Conservation (phyloP, 64 coral and sea anemone species). For the Montipora foliosa region DNA sequence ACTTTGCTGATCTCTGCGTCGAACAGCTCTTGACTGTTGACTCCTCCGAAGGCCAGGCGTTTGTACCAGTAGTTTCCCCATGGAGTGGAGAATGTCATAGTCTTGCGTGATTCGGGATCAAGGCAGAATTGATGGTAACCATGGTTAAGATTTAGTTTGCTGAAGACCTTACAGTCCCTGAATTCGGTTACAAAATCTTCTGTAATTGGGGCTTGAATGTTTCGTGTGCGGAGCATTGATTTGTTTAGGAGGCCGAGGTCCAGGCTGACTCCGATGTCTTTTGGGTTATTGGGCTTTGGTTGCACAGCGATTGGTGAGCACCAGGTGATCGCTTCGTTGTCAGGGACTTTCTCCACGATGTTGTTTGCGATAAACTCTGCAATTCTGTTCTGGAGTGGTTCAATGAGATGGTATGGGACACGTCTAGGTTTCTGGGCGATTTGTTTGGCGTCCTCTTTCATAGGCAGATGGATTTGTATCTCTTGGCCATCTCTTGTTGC, state of each 20-base stretch:
- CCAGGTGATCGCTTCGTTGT: slow-evolving; percentile 71
- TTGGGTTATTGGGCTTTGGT: slow-evolving; percentile 74
- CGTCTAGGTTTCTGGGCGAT: slow-evolving; percentile 77
- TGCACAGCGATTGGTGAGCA: slow-evolving; percentile 75
- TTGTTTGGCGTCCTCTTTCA: slow-evolving; percentile 66
- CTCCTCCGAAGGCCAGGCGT: slow-evolving; percentile 48
- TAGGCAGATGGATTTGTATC: slow-evolving; percentile 47
- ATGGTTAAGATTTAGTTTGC: slow-evolving; percentile 80
- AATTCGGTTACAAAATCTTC: slow-evolving; percentile 58
- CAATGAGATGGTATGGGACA: slow-evolving; percentile 55
- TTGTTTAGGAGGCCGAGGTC: slow-evolving; percentile 63
- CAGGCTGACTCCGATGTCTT: slow-evolving; percentile 59
- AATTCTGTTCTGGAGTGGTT: slow-evolving; percentile 46
- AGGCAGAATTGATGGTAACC: slow-evolving; percentile 79
- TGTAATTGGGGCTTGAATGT: slow-evolving; percentile 71
- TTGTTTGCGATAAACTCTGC: slow-evolving; percentile 57
- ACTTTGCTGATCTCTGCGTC: slow-evolving; percentile 56
- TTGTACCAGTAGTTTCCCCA: slow-evolving; percentile 74
- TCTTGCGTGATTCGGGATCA: slow-evolving; percentile 64
- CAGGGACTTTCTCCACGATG: slow-evolving; percentile 72
- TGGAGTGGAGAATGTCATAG: slow-evolving; percentile 71
- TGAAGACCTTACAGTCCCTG: slow-evolving; percentile 67
- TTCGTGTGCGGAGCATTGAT: slow-evolving; percentile 64
- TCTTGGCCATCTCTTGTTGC: slow-evolving; percentile 51
- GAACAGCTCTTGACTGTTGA: slow-evolving; percentile 75